Evolutionary conservation across 2,797 vertebrate genomes (phyloP).

Genomic region (Varecia variegata): DNA sequence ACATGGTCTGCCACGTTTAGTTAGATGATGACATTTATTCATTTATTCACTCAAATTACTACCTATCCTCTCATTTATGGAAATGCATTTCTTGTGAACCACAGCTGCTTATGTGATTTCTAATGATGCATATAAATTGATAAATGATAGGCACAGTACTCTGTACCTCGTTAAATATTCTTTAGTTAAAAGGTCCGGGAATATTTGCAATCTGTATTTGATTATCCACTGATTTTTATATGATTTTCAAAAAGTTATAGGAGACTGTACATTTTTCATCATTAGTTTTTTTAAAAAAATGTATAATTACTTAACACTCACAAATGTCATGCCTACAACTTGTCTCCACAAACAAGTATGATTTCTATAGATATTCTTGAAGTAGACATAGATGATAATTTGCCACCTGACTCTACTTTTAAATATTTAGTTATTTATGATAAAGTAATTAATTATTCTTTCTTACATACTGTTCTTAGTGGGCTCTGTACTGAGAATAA

Average conservation of each 20-base stretch:
- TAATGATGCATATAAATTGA: constrained; percentile 79
- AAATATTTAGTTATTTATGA: not conserved
- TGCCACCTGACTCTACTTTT: not conserved
- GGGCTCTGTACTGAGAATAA: not conserved
- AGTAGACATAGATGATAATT: not conserved
- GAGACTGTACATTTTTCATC: not conserved
- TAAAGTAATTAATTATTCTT: not conserved
- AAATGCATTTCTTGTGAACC: constrained; percentile 76
- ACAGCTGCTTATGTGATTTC: constrained; percentile 78
- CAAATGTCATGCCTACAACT: not conserved
- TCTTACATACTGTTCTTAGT: not conserved
- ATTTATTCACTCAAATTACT: constrained; percentile 78
- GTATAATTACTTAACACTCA: not conserved
- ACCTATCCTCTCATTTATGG: constrained; percentile 65
- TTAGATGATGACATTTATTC: constrained; percentile 72
- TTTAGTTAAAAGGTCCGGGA: constrained; percentile 41
- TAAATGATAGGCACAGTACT: constrained; percentile 74
- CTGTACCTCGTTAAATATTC: constrained; percentile 71
- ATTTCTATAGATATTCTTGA: not conserved
- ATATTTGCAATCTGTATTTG: constrained; percentile 44
- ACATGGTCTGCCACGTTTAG: constrained; percentile 62
- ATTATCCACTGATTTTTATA: constrained; percentile 63
- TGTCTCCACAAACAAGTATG: not conserved
- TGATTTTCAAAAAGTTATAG: constrained; percentile 32
- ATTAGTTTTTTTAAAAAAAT: not conserved